phyloP scores from a whole-genome alignment of 1,140 invertebrate species.

The Capitella teleta region DNA sequence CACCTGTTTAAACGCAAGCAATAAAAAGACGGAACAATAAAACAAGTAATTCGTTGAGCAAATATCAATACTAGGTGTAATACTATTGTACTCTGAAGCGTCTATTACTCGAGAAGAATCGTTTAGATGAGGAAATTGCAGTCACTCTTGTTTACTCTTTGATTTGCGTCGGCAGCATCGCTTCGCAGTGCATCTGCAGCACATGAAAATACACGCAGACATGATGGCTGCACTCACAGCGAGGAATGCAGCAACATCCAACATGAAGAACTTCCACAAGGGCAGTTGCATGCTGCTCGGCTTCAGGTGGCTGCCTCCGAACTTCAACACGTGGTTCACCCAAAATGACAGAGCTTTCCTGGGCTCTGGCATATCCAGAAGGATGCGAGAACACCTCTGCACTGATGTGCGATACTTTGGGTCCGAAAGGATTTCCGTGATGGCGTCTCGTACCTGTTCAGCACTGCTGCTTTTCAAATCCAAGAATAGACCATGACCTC shows the following conservation, averaged over 20 bases:
- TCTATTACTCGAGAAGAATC: too few relatives aligned
- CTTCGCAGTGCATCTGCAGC: constrained; percentile 1
- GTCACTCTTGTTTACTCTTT: background rate
- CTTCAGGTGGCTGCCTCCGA: constrained; percentile 9
- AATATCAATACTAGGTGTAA: too few relatives aligned
- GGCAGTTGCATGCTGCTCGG: background rate
- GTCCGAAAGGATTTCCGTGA: constrained; percentile 17
- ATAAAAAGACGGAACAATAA: too few relatives aligned
- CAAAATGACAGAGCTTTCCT: constrained; percentile 2
- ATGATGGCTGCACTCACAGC: background rate
- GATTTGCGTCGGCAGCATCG: background rate
- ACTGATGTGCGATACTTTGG: background rate
- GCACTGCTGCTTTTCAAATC: constrained; percentile 21
- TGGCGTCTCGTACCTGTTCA: constrained; percentile 18
- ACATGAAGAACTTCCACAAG: constrained; percentile 5
- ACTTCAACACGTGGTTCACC: constrained; percentile 8
- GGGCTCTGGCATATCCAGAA: constrained; percentile 1
- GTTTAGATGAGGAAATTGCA: too few relatives aligned
- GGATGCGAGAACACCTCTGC: constrained; percentile 4
- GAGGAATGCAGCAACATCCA: background rate
- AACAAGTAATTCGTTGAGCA: too few relatives aligned
- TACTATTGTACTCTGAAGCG: too few relatives aligned
- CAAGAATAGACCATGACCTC: constrained; percentile 31
- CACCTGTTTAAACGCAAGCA: too few relatives aligned
- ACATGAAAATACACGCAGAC: background rate